Evolutionary conservation across 2,797 vertebrate species (phyloP).

Genomic region (Chrysocyon brachyurus): DNA sequence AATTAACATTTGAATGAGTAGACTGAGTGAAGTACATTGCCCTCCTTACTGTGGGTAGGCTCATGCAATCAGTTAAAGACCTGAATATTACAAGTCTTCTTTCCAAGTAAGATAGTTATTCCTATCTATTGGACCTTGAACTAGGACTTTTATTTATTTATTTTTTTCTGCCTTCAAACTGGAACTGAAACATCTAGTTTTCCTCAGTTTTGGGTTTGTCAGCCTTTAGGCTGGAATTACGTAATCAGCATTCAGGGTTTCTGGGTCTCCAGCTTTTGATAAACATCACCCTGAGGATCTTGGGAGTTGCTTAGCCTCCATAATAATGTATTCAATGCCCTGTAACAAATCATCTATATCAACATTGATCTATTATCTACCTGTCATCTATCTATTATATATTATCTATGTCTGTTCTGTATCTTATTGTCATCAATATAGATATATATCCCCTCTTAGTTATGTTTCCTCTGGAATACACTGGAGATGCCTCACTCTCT

Average conservation of each 20-base stretch:
- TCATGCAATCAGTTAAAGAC: neutral
- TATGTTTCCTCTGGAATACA: neutral
- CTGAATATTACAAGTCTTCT: neutral
- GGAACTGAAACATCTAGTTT: neutral
- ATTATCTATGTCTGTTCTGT: neutral
- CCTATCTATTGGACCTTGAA: neutral
- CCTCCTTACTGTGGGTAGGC: neutral
- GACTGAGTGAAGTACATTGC: neutral
- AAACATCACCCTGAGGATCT: neutral
- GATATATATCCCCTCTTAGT: neutral
- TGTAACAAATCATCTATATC: neutral
- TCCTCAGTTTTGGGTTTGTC: neutral
- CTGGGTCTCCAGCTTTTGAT: neutral
- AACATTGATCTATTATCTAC: neutral
- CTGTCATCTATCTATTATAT: neutral
- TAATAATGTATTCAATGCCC: neutral
- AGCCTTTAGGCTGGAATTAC: neutral
- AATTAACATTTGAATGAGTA: neutral
- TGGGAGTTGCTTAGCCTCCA: neutral
- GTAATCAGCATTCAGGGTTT: neutral
- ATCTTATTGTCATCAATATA: neutral
- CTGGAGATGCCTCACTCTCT: neutral
- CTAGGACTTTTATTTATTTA: too few relatives aligned
- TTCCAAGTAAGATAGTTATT: neutral
- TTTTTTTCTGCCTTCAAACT: neutral